phyloP scores from a whole-genome alignment of 2,888 invertebrate species.

The Alsophila aescularia region DNA sequence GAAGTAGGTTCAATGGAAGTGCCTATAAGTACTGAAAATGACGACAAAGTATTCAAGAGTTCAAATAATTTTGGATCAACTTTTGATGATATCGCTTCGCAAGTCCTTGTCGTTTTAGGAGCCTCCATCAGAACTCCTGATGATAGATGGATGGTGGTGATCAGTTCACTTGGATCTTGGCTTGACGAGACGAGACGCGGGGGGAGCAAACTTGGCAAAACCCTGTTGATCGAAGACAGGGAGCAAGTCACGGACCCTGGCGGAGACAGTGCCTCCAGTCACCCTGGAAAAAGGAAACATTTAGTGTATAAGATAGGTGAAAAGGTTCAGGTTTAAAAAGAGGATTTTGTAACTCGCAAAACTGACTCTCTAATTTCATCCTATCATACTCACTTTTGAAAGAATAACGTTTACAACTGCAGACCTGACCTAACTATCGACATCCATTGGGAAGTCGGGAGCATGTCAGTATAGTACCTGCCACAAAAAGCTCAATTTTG shows the following conservation, averaged over 20 bases:
- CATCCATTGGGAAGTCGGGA: no score
- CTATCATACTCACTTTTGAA: no score
- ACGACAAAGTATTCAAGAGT: background rate
- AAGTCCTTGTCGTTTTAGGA: constrained; percentile 22
- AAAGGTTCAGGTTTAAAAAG: no score
- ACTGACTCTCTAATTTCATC: no score
- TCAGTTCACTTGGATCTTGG: constrained; percentile 77
- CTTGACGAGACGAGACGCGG: constrained; percentile 90
- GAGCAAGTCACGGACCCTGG: constrained; percentile 88
- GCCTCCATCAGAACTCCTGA: constrained; percentile 8
- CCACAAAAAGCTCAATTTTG: background rate
- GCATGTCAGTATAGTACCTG: no score
- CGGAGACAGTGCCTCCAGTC: constrained; percentile 87
- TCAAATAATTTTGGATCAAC: constrained; percentile 8
- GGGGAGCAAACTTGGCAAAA: constrained; percentile 92
- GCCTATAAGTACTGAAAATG: no score
- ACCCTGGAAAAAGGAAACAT: constrained; percentile 71
- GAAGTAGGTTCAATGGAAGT: no score
- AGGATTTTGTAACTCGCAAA: no score
- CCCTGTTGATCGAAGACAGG: constrained; percentile 94
- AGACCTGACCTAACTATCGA: no score
- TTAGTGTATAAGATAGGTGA: background rate
- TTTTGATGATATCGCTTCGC: constrained; percentile 19
- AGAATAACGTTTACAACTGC: no score
- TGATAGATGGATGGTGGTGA: background rate